Percentiles rank a stretch among this genome's conserved stretches.
Conservation (phyloP, 2,113 vertebrate genomes). For the Spilogale gracilis region DNA sequence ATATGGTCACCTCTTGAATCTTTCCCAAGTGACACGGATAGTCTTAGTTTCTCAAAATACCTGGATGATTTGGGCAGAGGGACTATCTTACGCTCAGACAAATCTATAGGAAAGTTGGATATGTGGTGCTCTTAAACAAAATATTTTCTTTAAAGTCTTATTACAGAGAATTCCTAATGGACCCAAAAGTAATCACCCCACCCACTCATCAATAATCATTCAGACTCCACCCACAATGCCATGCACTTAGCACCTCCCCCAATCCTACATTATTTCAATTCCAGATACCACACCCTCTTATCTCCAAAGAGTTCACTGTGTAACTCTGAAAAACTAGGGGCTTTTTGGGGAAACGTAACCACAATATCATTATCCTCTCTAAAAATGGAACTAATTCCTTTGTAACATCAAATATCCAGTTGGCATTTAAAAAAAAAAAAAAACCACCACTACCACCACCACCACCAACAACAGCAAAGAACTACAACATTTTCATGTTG, state of each 20-base stretch:
- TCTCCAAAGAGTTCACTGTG: not conserved
- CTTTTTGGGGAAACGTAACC: not conserved
- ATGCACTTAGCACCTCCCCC: not conserved
- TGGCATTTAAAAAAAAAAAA: not conserved
- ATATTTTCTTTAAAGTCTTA: not conserved
- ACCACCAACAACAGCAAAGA: no score
- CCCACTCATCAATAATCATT: not conserved
- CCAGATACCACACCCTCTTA: not conserved
- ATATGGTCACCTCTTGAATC: not conserved
- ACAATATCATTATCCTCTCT: not conserved
- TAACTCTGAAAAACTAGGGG: not conserved
- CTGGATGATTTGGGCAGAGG: not conserved
- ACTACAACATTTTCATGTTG: not conserved
- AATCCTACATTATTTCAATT: not conserved
- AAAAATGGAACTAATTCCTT: not conserved
- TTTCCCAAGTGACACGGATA: not conserved
- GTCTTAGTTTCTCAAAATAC: not conserved
- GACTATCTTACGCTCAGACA: not conserved
- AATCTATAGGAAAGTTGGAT: not conserved
- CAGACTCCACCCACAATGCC: fast-evolving
- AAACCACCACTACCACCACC: no score
- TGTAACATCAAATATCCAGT: not conserved
- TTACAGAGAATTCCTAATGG: conserved; percentile 12
- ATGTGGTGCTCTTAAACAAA: conserved; percentile 16
- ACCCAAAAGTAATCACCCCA: not conserved